Conservation (phyloP, 2,888 invertebrate species). For the Mesodorylaimus sp. region DNA sequence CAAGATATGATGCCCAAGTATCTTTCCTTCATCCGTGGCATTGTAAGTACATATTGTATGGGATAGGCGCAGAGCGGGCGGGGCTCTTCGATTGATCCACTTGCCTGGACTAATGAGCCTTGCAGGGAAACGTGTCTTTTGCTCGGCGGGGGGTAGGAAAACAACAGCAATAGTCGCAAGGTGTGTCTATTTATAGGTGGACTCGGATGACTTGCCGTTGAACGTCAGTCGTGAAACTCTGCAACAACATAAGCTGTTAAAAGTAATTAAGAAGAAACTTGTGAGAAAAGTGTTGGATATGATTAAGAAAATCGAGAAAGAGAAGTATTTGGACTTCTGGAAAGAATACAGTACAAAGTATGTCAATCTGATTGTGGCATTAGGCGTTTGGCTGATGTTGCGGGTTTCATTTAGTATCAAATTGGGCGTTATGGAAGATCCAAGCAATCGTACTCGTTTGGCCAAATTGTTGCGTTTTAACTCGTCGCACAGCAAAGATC, state of each 20-base stretch:
- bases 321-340: slow-evolving; percentile 84
- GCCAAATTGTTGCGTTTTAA: slow-evolving; percentile 77
- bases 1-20: slow-evolving; percentile 98
- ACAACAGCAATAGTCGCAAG: too few relatives aligned
- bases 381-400: not conserved
- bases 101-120: too few relatives aligned
- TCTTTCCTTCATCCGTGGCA: slow-evolving; percentile 77
- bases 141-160: too few relatives aligned
- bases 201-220: slow-evolving; percentile 91
- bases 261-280: slow-evolving; percentile 95
- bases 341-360: slow-evolving; percentile 93
- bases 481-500: slow-evolving; percentile 49
- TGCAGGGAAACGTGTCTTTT: too few relatives aligned
- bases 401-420: slow-evolving; percentile 43
- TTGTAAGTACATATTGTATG: slow-evolving; percentile 42
- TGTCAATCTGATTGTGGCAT: slow-evolving; percentile 24
- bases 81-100: too few relatives aligned
- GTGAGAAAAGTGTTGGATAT: slow-evolving; percentile 90
- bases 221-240: slow-evolving; percentile 94
- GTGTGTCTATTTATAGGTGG: slow-evolving; percentile 43
- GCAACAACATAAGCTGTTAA: slow-evolving; percentile 94
- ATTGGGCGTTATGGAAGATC: slow-evolving; percentile 90
- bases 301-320: slow-evolving; percentile 82
- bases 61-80: too few relatives aligned
- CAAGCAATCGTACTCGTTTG: slow-evolving; percentile 78